Evolutionary conservation across 2,888 invertebrate species (phyloP), one percentile per base, ranked within the genome.

Genomic region (Calliscelio sp.): DNA sequence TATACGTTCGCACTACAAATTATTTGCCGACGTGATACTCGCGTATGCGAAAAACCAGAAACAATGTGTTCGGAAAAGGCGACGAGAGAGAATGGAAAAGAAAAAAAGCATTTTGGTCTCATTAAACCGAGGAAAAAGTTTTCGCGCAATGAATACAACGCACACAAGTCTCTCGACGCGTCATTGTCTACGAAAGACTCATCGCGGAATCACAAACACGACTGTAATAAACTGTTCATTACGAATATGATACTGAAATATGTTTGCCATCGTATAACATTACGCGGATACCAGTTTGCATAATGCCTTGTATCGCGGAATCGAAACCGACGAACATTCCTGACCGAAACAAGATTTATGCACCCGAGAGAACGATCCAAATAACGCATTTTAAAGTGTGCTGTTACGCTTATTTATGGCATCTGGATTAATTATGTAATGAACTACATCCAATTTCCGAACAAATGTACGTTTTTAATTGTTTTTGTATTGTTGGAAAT

Each of bases 211-310:
- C 49, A 18, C 61, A 38, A 35, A 22, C 57, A 20, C 35, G 22
- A 20, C 28, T 61, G 61, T 35, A 79, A 79, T 79, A 79, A 70
- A 70, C 63, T 44, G 41, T 63, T 79, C 63, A 61, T 79, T 55
- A 79, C 53, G 68, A 79, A 79, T 79, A 70, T 70, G 70, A 79
- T 63, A 70, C 53, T 63, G 35, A 79, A 79, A 66, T 63, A 63
- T 63, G 70, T 53, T 61, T 7, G n/a, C 14, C 28, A 78, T 61
- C 61, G 38, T 61, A 44, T 22, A 25, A 18, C 61, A 41, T 63
- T 41, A 53, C 38, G 61, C 35, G 38, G 61, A 74, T 74, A 28
- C 28, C 38, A 38, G 70, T 61, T 78, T 70, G 70, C 53, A 78
- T 78, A 78, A 78, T 78, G 16, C 24, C 24, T 44, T 11, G 44